These are phyloP conservation scores for Trissolcus brochymenae DNA, from an alignment of 2,888 invertebrate species.

Conservation along the genomic window DNA sequence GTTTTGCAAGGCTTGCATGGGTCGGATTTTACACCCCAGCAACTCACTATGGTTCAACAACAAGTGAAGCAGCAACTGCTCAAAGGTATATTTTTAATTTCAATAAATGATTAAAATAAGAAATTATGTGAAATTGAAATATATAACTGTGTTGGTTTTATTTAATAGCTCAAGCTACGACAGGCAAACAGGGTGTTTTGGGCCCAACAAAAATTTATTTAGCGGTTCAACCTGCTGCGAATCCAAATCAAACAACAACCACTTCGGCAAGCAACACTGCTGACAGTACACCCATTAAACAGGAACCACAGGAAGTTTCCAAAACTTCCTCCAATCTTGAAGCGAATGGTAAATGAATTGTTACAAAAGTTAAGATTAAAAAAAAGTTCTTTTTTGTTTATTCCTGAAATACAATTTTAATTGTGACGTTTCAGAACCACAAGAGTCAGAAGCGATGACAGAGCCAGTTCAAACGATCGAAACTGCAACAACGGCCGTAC, in stretches of 20 bases:
- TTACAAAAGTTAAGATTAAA: neutral
- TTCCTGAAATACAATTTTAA: neutral
- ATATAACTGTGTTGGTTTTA: neutral
- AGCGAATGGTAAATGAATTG: slow-evolving; percentile 22
- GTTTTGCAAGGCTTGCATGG: slow-evolving; percentile 91
- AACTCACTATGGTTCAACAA: slow-evolving; percentile 88
- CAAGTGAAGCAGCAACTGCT: slow-evolving; percentile 92
- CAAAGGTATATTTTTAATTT: slow-evolving; percentile 80
- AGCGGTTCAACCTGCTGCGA: slow-evolving; percentile 85
- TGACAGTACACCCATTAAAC: slow-evolving; percentile 54
- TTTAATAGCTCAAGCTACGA: slow-evolving; percentile 87
- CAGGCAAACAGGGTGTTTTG: slow-evolving; percentile 89
- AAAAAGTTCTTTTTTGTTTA: no score
- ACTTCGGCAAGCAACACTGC: slow-evolving; percentile 48
- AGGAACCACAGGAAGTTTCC: slow-evolving; percentile 57
- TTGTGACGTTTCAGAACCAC: slow-evolving; percentile 55
- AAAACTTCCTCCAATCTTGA: slow-evolving; percentile 45
- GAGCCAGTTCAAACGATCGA: slow-evolving; percentile 61
- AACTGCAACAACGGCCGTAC: slow-evolving; percentile 65
- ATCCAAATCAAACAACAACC: slow-evolving; percentile 44
- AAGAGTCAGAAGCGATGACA: slow-evolving; percentile 64
- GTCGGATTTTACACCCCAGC: slow-evolving; percentile 88
- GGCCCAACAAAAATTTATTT: slow-evolving; percentile 92
- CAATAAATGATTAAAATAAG: neutral
- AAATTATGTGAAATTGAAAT: neutral